Base-by-base conservation (phyloP, 2,888 invertebrate genomes). In the Deilephila porcellus region DNA sequence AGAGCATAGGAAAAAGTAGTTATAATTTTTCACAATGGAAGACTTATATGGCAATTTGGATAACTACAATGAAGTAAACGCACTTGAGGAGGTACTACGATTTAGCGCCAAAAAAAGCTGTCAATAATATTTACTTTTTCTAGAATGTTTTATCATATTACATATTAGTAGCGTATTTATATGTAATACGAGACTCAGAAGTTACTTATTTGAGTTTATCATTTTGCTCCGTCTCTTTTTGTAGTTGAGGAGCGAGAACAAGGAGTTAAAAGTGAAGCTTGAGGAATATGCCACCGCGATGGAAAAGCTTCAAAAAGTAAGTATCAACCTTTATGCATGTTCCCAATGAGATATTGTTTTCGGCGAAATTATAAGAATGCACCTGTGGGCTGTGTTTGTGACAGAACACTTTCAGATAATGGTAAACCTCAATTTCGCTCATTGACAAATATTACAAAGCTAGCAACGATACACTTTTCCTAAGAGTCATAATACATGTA, bases 211-310 rank as follows among this genome's bases (percentile, higher is more conserved):
- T 34, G 8, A n/a, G 7, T 60, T 62, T 45, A 45, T 45, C 45
- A 45, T 2, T 45, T 14, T 11, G 45, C 45, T 45, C 45, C 45
- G 14, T 45, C 0, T 45, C 11, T 45, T 45, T 63, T 90, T 90
- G 53, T 82, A 94, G 94, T 78, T 94, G 56, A 88, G 85, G 75
- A 84, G 77, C 79, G 92, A 94, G 85, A 94, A 94, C 77, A 82
- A 81, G 70, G 86, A 87, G 11, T 78, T 94, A 32, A 92, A 92
- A 80, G 73, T 74, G 19, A 90, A 90, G 80, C 81, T 94, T 34
- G 86, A 88, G 74, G 87, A 91, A 76, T 86, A 88, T 81, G 79
- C 87, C 62, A 76, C 76, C 17, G 77, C 85, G n/a, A 82, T 92
- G 78, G 83, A 82, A 34, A 87, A 85, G 62, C 81, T 94, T 74